Conservation (phyloP, 2,888 invertebrate genomes). For the Cosmia pyralina region DNA sequence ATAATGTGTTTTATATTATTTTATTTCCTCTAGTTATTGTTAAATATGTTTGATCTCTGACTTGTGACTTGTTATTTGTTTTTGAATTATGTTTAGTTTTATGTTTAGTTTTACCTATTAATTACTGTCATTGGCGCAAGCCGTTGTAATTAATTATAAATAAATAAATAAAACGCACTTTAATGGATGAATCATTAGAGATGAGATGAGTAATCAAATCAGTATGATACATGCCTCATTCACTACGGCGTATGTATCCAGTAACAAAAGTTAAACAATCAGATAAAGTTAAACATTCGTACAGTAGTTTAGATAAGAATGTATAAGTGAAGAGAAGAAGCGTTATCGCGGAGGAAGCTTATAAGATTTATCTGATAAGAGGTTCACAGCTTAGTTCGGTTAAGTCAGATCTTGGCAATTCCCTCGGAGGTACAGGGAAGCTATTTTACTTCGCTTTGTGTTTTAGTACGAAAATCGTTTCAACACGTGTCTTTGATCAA, state of each 20-base stretch:
- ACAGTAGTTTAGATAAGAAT: slow-evolving; percentile 20
- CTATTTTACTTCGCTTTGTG: slow-evolving; percentile 7
- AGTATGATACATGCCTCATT: neutral
- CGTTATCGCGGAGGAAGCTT: slow-evolving; percentile 38
- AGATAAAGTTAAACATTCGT: neutral
- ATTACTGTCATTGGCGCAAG: too few relatives aligned
- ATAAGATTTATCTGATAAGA: slow-evolving; percentile 47
- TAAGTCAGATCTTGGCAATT: slow-evolving; percentile 47
- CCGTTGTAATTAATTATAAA: too few relatives aligned
- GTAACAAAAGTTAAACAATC: neutral
- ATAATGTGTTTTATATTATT: too few relatives aligned
- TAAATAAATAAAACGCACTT: too few relatives aligned
- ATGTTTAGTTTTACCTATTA: too few relatives aligned
- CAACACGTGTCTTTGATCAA: slow-evolving; percentile 8
- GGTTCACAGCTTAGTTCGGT: slow-evolving; percentile 24
- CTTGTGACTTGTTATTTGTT: too few relatives aligned
- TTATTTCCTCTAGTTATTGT: too few relatives aligned
- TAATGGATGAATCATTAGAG: neutral
- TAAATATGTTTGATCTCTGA: too few relatives aligned
- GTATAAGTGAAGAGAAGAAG: slow-evolving; percentile 34
- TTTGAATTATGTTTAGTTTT: too few relatives aligned
- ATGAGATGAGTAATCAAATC: neutral
- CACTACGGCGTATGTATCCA: too few relatives aligned
- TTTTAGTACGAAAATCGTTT: slow-evolving; percentile 4
- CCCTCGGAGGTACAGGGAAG: slow-evolving; percentile 12